Conservation (phyloP, 2,113 vertebrate species). For the Apistogramma diplotaenia region DNA sequence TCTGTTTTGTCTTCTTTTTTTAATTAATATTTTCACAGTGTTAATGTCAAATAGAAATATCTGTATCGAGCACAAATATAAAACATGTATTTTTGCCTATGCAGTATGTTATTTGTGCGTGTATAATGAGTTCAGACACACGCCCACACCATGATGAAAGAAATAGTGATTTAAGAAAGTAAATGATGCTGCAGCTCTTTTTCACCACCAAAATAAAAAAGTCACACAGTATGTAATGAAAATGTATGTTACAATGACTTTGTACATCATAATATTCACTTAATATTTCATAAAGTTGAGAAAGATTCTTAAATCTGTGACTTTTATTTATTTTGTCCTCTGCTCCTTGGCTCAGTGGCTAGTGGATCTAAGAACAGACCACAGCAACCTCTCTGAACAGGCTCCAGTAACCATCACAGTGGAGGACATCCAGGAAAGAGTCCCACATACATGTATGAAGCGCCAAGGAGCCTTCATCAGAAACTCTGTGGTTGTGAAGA, state of each 20-base stretch:
- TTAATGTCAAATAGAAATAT: conserved; percentile 18
- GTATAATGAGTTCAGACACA: background rate
- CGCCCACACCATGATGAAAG: background rate
- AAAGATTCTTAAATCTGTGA: background rate
- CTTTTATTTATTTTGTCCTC: background rate
- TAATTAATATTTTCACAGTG: background rate
- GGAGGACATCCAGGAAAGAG: no score
- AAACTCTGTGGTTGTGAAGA: no score
- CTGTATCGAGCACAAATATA: conserved; percentile 17
- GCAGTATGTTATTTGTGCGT: background rate
- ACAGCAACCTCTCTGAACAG: no score
- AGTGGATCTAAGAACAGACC: no score
- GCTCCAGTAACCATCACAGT: no score
- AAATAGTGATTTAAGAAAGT: background rate
- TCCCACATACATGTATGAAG: no score
- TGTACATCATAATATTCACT: background rate
- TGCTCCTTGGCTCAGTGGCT: no score
- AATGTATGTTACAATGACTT: background rate
- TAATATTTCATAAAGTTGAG: background rate
- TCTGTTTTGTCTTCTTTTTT: background rate
- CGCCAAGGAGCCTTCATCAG: no score
- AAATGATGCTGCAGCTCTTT: background rate
- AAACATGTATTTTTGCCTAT: conserved; percentile 13
- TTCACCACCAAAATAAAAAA: background rate
- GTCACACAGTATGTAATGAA: background rate